Percentiles rank a stretch among this genome's conserved stretches.
These are phyloP conservation scores for Magallana nippona DNA, from an alignment of 2,888 invertebrate species.

Conservation along the genomic window DNA sequence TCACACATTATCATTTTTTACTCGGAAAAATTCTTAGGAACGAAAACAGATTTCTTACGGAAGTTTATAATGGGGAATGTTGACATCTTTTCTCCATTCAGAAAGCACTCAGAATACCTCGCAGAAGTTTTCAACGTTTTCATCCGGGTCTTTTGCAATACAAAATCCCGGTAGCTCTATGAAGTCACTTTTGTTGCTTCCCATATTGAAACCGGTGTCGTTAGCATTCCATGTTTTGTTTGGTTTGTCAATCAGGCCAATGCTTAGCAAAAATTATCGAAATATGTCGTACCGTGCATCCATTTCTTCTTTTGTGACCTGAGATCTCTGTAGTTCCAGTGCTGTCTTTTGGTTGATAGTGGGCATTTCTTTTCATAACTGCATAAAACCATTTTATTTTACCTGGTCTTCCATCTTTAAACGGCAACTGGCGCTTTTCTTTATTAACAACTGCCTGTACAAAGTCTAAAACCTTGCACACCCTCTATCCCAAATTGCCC, in stretches of 20 bases:
- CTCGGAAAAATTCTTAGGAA: too few species aligned
- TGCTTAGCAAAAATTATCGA: constrained; percentile 46
- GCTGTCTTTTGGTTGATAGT: constrained; percentile 39
- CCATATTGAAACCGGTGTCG: constrained; percentile 47
- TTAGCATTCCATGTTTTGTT: constrained; percentile 46
- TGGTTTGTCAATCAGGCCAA: constrained; percentile 39
- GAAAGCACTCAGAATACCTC: too few species aligned
- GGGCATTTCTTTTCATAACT: constrained; percentile 46
- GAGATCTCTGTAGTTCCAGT: constrained; percentile 42
- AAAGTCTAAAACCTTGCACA: constrained; percentile 50
- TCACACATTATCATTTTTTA: too few species aligned
- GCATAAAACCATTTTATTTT: constrained; percentile 44
- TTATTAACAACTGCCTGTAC: constrained; percentile 47
- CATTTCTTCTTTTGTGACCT: neutral
- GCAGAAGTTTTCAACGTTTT: too few species aligned
- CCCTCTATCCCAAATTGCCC: constrained; percentile 43
- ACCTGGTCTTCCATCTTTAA: constrained; percentile 47
- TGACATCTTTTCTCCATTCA: too few species aligned
- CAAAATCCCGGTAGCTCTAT: constrained; percentile 41
- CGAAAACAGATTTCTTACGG: too few species aligned
- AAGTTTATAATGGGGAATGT: too few species aligned
- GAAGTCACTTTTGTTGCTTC: constrained; percentile 42
- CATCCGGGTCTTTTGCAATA: too few species aligned
- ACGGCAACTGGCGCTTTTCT: constrained; percentile 49
- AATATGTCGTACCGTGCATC: constrained; percentile 18